A percentile compares a stretch with the other conserved stretches of the same genome.
Evolutionary conservation across 1,140 invertebrate genomes (phyloP).

Genomic region (Brachionus plicatilis): DNA sequence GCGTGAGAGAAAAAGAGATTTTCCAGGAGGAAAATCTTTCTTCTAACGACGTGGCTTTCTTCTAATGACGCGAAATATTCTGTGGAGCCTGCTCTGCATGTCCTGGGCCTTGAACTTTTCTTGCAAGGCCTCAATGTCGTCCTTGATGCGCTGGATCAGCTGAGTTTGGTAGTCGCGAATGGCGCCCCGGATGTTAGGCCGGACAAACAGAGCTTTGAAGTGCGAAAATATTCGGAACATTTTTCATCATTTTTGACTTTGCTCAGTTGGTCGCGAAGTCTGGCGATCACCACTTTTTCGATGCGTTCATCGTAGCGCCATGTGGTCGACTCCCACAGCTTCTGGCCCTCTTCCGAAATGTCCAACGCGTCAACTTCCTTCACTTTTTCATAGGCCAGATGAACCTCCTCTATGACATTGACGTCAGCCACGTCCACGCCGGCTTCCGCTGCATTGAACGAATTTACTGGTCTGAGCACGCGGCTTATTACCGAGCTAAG

Average conservation of each 20-base stretch:
- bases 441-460: conserved; percentile 47
- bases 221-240: conserved; percentile 97
- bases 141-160: conserved; percentile 95
- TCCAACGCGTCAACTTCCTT: conserved; percentile 97
- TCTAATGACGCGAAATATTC: too few relatives aligned
- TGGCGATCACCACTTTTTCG: conserved; percentile 90
- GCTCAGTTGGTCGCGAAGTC: conserved; percentile 89
- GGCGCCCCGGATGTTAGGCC: conserved; percentile 94
- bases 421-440: conserved; percentile 79
- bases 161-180: conserved; percentile 98
- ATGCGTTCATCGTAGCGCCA: conserved; percentile 91
- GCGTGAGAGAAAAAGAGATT: too few relatives aligned
- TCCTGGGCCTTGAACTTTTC: conserved; percentile 86
- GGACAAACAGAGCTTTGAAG: conserved; percentile 95
- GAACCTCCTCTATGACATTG: conserved; percentile 76
- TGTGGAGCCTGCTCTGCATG: conserved; percentile 74
- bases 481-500: conserved; percentile 88
- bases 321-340: conserved; percentile 93
- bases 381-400: conserved; percentile 93
- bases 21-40: too few relatives aligned
- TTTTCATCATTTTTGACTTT: conserved; percentile 98
- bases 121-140: conserved; percentile 93
- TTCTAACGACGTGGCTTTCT: too few relatives aligned
- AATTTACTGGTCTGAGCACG: conserved; percentile 69
- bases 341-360: conserved; percentile 87